A percentile compares a stretch with the other conserved stretches of the same genome.
phyloP scores from a whole-genome alignment of 2,797 vertebrate species.

The Cryptoprocta ferox region DNA sequence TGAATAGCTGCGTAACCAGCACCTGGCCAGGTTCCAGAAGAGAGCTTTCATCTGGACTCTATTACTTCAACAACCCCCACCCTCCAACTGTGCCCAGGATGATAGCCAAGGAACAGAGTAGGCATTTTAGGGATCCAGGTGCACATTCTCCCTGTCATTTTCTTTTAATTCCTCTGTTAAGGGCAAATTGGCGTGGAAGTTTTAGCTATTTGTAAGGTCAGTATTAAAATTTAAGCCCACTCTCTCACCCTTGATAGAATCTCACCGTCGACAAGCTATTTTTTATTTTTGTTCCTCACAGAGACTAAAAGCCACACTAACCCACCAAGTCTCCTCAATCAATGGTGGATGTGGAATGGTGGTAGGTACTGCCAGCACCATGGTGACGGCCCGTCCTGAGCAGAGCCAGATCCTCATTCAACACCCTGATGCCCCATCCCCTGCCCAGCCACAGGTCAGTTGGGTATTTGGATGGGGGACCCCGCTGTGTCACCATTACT shows the following conservation, averaged over 20 bases:
- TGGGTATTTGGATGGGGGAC: background rate
- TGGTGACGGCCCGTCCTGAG: conserved; percentile 94
- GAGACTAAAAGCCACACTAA: conserved; percentile 96
- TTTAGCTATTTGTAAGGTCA: conserved; percentile 54
- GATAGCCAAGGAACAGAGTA: conserved; percentile 71
- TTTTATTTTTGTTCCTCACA: conserved; percentile 74
- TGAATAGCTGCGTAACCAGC: conserved; percentile 51
- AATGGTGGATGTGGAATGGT: conserved; percentile 90
- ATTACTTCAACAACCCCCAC: conserved; percentile 45
- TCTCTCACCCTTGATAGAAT: conserved; percentile 36
- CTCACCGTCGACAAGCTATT: conserved; percentile 17
- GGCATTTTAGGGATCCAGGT: conserved; percentile 71
- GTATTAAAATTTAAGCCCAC: conserved; percentile 49
- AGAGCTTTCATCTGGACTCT: conserved; percentile 71
- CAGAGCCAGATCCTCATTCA: conserved; percentile 95
- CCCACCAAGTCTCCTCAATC: conserved; percentile 92
- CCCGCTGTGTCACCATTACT: background rate
- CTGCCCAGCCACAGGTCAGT: conserved; percentile 96
- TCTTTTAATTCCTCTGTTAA: conserved; percentile 66
- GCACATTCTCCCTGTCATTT: conserved; percentile 52
- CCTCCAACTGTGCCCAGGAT: conserved; percentile 71
- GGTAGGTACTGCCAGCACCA: conserved; percentile 92
- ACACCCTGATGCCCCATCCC: conserved; percentile 95
- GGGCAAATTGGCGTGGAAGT: conserved; percentile 49
- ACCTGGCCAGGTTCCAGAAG: conserved; percentile 63